Evolutionary conservation across 1,140 invertebrate species (phyloP).

Genomic region (Mya arenaria): DNA sequence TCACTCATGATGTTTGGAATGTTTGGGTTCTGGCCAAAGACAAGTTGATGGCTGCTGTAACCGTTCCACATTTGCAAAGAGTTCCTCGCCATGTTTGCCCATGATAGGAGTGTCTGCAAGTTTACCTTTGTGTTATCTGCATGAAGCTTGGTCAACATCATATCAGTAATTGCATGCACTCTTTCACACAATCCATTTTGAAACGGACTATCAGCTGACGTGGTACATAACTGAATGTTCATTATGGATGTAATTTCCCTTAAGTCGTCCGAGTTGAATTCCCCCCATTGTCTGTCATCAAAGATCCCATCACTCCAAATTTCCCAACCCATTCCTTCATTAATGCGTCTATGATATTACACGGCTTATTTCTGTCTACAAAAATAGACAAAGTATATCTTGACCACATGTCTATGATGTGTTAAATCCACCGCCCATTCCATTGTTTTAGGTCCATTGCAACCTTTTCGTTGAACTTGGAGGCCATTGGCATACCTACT

Average conservation of each 20-base stretch:
- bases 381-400: slow-evolving; percentile 55
- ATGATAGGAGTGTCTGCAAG: slow-evolving; percentile 34
- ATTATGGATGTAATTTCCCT: slow-evolving; percentile 56
- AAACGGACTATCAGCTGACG: slow-evolving; percentile 51
- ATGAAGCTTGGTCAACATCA: slow-evolving; percentile 39
- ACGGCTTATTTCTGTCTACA: slow-evolving; percentile 44
- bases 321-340: slow-evolving; percentile 60
- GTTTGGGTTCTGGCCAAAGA: slow-evolving; percentile 61
- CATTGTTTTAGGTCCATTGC: slow-evolving; percentile 57
- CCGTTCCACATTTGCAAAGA: slow-evolving; percentile 59
- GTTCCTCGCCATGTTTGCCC: slow-evolving; percentile 53
- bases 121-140: slow-evolving; percentile 29
- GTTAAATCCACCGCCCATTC: slow-evolving; percentile 53
- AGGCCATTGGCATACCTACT: slow-evolving; percentile 62
- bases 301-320: slow-evolving; percentile 55
- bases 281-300: slow-evolving; percentile 59
- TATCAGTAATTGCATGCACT: slow-evolving; percentile 45
- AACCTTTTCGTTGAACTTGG: slow-evolving; percentile 56
- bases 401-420: slow-evolving; percentile 64
- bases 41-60: slow-evolving; percentile 56
- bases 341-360: slow-evolving; percentile 52
- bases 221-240: slow-evolving; percentile 57
- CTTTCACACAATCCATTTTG: slow-evolving; percentile 51
- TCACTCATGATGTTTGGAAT: slow-evolving; percentile 50
- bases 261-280: slow-evolving; percentile 61